Conservation (phyloP, 2,797 vertebrate species). For the Vespertilio murinus region DNA sequence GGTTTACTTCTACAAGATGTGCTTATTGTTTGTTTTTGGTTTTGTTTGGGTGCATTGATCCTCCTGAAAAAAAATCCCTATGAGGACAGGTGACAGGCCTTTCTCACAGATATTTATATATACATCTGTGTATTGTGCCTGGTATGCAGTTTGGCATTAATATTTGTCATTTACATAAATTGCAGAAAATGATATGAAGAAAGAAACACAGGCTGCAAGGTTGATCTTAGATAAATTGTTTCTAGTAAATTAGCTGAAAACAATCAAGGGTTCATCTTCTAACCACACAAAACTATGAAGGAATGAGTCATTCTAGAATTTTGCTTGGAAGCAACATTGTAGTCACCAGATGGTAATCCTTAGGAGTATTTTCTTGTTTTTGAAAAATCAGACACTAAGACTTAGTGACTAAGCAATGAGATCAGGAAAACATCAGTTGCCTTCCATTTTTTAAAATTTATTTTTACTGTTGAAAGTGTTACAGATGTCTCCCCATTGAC, state of each 20-base stretch:
- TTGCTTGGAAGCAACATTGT: background rate
- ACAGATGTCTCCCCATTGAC: no score
- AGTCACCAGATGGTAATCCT: background rate
- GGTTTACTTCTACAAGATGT: background rate
- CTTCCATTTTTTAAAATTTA: no score
- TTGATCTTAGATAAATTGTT: background rate
- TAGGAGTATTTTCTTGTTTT: background rate
- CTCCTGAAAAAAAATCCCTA: background rate
- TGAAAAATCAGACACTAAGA: background rate
- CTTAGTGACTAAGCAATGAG: background rate
- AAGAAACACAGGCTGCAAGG: background rate
- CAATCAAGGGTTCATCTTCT: background rate
- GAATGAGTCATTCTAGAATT: background rate
- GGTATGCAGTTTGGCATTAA: background rate
- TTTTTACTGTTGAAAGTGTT: no score
- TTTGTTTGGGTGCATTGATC: background rate
- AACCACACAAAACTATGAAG: conserved; percentile 27
- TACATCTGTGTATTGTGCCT: background rate
- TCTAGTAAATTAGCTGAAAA: conserved; percentile 21
- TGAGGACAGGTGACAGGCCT: background rate
- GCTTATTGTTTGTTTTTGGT: background rate
- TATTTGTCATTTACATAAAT: background rate
- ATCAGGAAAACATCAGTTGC: background rate
- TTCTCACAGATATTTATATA: background rate
- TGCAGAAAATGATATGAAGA: background rate